Base-by-base conservation (phyloP, 2,797 vertebrate genomes). In the Todus mexicanus region DNA sequence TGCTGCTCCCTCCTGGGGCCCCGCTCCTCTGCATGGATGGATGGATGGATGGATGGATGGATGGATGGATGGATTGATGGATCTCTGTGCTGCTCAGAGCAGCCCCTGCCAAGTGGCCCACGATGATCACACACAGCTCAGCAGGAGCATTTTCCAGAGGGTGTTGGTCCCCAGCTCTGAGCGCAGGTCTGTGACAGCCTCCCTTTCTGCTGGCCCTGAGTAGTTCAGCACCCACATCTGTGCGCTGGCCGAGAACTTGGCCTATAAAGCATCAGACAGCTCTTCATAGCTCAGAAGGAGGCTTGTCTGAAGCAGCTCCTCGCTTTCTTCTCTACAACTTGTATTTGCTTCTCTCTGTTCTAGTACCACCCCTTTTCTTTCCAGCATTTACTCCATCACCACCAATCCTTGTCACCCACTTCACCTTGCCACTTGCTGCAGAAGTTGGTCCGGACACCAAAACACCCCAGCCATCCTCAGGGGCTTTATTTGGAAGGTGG, bases 221-320 rank as follows among this genome's bases (percentile, higher is more conserved):
- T 53, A 27, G 31, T 42, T 86, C 56, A 26, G 50, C 19, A 27
- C 56, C 71, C 1, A 0, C 29, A 31, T 77, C 74, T 54, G 33
- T n/a, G 42, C 5, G 2, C 40, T 69, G 63, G 27, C 48, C 43
- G 54, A 88, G 73, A 60, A 45, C 33, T 63, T 72, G 47, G 59
- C 25, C 27, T 12, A 3, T 9, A 45, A 48, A 69, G 51, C 51
- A 56, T 14, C 43, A 84, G 73, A 12, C 68, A 43, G 59, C 31
- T 29, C 59, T 38, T 43, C 4, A 11, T 1, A 3, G 40, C 69
- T 63, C 75, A 91, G 73, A 56, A 37, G 84, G 38, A 84, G 38
- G 33, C 27, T 86, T 11, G 47, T 79, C 77, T 17, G 17, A 54
- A 93, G 59, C n/a, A 75, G 88, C 47, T 83, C 31, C 68, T 94